A percentile compares a stretch with the other conserved stretches of the same genome.
Evolutionary conservation across 2,113 vertebrate genomes (phyloP).

Genomic region (Bos javanicus): DNA sequence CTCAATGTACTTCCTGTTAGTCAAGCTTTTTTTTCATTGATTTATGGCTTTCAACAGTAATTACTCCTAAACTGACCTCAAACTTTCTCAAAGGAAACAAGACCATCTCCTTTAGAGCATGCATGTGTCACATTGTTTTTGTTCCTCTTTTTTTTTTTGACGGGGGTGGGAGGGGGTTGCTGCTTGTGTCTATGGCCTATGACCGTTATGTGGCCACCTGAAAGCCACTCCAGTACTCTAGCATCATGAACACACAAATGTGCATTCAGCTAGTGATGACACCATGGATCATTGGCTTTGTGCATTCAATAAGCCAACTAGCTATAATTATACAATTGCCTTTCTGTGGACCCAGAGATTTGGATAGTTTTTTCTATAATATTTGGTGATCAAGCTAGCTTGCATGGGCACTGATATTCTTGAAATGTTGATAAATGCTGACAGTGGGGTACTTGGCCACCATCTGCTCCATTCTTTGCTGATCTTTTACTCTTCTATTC

Average conservation of each 20-base stretch:
- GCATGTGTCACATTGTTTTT: constrained; percentile 59
- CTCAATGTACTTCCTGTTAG: constrained; percentile 57
- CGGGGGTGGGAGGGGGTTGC: constrained; percentile 49
- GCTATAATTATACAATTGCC: constrained; percentile 24
- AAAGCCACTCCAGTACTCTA: constrained; percentile 54
- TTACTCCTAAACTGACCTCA: constrained; percentile 44
- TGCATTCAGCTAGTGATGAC: constrained; percentile 27
- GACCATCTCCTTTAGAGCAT: constrained; percentile 53
- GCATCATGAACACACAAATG: background rate
- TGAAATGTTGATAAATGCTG: constrained; percentile 45
- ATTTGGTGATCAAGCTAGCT: constrained; percentile 55
- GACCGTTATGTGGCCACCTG: constrained; percentile 52
- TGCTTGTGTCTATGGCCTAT: constrained; percentile 60
- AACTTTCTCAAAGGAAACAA: constrained; percentile 49
- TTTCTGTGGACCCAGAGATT: constrained; percentile 39
- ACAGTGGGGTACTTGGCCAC: constrained; percentile 42
- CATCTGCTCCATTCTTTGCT: constrained; percentile 43
- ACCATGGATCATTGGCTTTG: constrained; percentile 49
- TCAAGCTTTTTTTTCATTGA: constrained; percentile 54
- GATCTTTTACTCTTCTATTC: constrained; percentile 41
- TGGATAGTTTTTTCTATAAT: constrained; percentile 64
- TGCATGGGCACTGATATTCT: constrained; percentile 14
- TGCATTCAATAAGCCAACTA: constrained; percentile 55
- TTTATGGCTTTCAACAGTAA: constrained; percentile 59
- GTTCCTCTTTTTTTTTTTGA: constrained; percentile 31